A percentile compares a stretch with the other conserved stretches of the same genome.
These are phyloP conservation scores for Alligator sinensis DNA, from an alignment of 2,113 vertebrate genomes.

Conservation along the genomic window DNA sequence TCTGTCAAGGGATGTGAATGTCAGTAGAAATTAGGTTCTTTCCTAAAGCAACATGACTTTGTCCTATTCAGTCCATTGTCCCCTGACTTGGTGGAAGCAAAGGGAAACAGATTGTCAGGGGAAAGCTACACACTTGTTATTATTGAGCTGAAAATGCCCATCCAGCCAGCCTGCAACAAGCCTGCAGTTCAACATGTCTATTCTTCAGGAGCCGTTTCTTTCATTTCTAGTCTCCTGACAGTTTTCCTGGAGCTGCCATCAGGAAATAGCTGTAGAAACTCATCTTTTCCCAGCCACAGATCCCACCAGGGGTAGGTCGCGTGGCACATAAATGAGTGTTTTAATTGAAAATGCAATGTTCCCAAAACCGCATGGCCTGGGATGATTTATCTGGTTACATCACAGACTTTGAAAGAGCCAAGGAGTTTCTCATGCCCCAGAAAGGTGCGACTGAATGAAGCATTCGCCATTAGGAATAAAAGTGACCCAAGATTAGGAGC, in stretches of 20 bases:
- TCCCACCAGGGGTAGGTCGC: fast-evolving
- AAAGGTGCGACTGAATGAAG: fast-evolving
- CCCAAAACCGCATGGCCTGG: not conserved
- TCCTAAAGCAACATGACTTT: too few relatives aligned
- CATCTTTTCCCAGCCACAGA: not conserved
- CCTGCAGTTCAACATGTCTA: not conserved
- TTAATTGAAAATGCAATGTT: not conserved
- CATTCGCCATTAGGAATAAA: not conserved
- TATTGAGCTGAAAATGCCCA: conserved; percentile 29
- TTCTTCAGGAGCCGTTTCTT: not conserved
- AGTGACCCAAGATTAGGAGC: not conserved
- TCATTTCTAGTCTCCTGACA: not conserved
- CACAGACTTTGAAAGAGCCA: not conserved
- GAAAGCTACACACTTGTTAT: not conserved
- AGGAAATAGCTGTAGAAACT: fast-evolving
- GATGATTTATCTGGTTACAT: not conserved
- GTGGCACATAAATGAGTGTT: not conserved
- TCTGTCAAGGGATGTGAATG: not conserved
- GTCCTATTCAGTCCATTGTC: too few relatives aligned
- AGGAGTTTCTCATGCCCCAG: not conserved
- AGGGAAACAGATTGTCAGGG: too few relatives aligned
- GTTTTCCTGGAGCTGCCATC: not conserved
- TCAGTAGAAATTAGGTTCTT: not conserved
- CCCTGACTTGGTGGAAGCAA: too few relatives aligned
- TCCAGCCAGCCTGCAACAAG: not conserved